These are phyloP conservation scores for Spermophilus dauricus DNA, from an alignment of 2,113 vertebrate species.

Conservation along the genomic window DNA sequence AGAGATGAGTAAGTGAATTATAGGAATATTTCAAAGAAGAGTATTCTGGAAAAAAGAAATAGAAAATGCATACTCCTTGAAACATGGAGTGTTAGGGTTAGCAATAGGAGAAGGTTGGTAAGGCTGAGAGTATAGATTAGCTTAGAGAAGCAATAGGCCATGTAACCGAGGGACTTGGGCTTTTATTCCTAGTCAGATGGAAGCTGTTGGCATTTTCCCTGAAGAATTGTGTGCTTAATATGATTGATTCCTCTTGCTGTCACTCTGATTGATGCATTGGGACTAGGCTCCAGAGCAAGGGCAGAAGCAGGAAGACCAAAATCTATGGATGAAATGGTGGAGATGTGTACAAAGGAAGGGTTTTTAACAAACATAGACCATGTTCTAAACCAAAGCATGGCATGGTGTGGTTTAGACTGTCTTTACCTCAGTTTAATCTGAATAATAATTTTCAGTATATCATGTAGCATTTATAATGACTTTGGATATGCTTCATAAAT, in stretches of 20 bases:
- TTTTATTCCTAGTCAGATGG: not conserved
- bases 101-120: not conserved
- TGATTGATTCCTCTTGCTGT: not conserved
- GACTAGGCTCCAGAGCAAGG: not conserved
- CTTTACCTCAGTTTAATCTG: not conserved
- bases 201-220: not conserved
- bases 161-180: not conserved
- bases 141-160: not conserved
- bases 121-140: not conserved
- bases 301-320: not conserved
- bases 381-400: not conserved
- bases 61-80: not conserved
- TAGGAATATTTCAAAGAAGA: not conserved
- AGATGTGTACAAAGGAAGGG: not conserved
- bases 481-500: not conserved
- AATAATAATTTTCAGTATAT: conserved; percentile 15
- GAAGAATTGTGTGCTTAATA: not conserved
- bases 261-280: not conserved
- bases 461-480: not conserved
- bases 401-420: not conserved
- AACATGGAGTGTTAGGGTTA: not conserved
- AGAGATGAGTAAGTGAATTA: not conserved
- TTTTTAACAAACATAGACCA: not conserved
- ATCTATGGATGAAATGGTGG: not conserved
- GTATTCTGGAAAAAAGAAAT: not conserved